These are phyloP conservation scores for western clawed frog (Xenopus tropicalis) DNA, from an alignment of 2,113 vertebrate species.

Conservation along the genomic window DNA sequence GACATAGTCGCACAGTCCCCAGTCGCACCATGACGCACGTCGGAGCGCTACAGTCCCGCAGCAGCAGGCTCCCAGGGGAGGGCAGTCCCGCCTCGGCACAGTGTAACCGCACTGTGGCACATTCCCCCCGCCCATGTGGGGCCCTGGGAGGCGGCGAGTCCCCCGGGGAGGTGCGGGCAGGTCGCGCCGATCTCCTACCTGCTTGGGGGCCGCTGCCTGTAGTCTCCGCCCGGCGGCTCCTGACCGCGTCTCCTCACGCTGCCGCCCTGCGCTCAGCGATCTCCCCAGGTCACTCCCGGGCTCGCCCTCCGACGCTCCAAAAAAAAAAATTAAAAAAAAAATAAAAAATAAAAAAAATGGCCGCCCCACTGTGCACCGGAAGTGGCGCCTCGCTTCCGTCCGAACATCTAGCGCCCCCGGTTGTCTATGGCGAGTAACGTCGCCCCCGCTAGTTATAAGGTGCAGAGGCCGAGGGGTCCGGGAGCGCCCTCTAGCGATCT, in stretches of 20 bases:
- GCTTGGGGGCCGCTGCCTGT: background rate
- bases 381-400: constrained; percentile 54
- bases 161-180: background rate
- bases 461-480: background rate
- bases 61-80: too few species aligned
- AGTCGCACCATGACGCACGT: too few species aligned
- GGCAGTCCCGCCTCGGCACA: too few species aligned
- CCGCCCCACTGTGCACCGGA: constrained; percentile 65
- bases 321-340: background rate
- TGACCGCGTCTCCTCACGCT: background rate
- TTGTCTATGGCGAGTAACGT: background rate
- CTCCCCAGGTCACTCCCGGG: constrained; percentile 45
- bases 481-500: background rate
- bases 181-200: background rate
- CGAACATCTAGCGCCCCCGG: constrained; percentile 31
- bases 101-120: too few species aligned
- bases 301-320: constrained; percentile 62
- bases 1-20: too few species aligned
- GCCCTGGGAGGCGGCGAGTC: background rate
- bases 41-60: too few species aligned
- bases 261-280: constrained; percentile 31
- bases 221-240: too few species aligned
- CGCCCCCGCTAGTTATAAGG: background rate
- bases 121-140: background rate
- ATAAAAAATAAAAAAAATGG: constrained; percentile 52